Conservation (phyloP, 2,888 invertebrate species). For the Melinaea menophilus region DNA sequence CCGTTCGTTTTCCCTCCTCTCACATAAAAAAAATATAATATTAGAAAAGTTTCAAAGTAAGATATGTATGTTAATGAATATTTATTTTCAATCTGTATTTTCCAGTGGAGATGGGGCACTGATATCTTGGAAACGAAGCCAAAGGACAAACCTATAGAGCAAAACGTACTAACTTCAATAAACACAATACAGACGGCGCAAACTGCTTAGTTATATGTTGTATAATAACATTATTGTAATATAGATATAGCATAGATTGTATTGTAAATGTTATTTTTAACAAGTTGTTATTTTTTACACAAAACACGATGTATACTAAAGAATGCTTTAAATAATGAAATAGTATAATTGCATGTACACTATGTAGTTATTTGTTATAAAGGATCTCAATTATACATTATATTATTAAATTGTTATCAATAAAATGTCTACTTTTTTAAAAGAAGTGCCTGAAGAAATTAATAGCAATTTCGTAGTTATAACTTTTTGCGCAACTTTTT, state of each 20-base stretch:
- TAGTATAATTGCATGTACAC: no score
- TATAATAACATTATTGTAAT: background rate
- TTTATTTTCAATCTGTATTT: slow-evolving; percentile 28
- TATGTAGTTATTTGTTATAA: slow-evolving; percentile 10
- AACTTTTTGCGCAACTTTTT: slow-evolving; percentile 3
- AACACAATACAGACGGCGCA: slow-evolving; percentile 32
- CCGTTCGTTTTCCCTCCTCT: no score
- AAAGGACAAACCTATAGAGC: slow-evolving; percentile 44
- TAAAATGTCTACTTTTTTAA: background rate
- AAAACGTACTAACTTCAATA: slow-evolving; percentile 43
- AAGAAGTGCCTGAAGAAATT: slow-evolving; percentile 9
- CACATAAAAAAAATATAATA: no score
- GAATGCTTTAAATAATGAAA: no score
- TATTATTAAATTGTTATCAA: no score
- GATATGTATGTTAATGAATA: no score
- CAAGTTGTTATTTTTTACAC: no score
- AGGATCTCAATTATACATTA: background rate
- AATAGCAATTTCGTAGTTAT: slow-evolving; percentile 8
- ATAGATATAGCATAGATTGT: no score
- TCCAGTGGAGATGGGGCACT: slow-evolving; percentile 61
- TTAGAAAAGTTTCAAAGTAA: no score
- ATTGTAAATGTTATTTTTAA: no score
- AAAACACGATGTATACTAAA: slow-evolving; percentile 1
- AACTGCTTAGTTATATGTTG: slow-evolving; percentile 22
- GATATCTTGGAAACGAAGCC: slow-evolving; percentile 52